Evolutionary conservation across 2,888 invertebrate genomes (phyloP), one percentile per base, ranked within the genome.

Genomic region (Metellina segmentata): DNA sequence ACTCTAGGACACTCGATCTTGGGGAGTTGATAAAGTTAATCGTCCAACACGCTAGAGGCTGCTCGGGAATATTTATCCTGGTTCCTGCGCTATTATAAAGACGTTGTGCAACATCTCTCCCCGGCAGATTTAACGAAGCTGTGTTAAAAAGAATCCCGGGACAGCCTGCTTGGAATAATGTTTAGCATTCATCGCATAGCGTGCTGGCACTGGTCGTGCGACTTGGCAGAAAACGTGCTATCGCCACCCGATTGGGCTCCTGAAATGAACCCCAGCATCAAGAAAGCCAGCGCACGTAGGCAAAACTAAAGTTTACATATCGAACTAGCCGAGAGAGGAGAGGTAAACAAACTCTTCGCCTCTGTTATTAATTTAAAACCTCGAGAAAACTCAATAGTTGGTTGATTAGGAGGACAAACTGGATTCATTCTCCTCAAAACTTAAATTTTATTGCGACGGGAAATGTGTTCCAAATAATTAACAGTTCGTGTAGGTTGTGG

Each of bases 291-390:
- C 13, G 82, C 91, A 87, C 83, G 91, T 83, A 74, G 19, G 69
- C 81, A 90, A 90, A 81, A 85, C 74, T 81, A 70, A 81, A 85
- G 74, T 78, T 79, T 86, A 86, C 77, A 74, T 91, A 82, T 91
- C 69, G 81, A 86, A 77, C 81, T 77, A 77, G 71, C 48, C 52
- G 85, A 20, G 6, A 53, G 34, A 6, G 9, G 20, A 13, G 52
- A 20, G 16, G 86, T 86, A 91, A 91, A 91, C 71, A 86, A 85
- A 90, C 74, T 85, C 69, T 77, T 81, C 77, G 48, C 13, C 69
- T 13, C 51, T 16, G 86, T 87, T 91, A 91, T 91, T 87, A 86
- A 91, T 91, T 91, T 78, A 91, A 90, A 91, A 75, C 82, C 34
- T 48, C 9, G n/a, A 48, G 81, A 81, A 90, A 85, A 90, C 74